These are phyloP conservation scores for Craterocephalus amniculus DNA, from an alignment of 2,797 vertebrate species.

Conservation along the genomic window DNA sequence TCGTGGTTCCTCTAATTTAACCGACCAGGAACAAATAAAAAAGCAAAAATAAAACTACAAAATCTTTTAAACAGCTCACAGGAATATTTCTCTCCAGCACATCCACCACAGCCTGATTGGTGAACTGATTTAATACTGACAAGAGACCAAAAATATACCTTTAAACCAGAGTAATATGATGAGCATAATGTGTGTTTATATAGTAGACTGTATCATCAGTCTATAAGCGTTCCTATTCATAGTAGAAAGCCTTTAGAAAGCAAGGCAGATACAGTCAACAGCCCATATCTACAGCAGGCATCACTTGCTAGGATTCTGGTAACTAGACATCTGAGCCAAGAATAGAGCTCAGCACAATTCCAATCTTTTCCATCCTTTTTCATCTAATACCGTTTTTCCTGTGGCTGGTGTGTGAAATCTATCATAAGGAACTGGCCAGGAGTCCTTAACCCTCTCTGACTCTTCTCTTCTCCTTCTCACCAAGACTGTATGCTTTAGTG, in stretches of 20 bases:
- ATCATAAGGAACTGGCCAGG: conserved; percentile 58
- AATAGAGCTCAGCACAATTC: conserved; percentile 25
- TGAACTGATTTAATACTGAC: conserved; percentile 76
- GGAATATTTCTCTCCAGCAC: conserved; percentile 55
- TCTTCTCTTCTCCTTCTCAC: conserved; percentile 31
- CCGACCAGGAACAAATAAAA: conserved; percentile 37
- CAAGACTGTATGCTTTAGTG: conserved; percentile 34
- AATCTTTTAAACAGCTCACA: conserved; percentile 71
- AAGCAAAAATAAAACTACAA: conserved; percentile 46
- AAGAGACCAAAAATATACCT: conserved; percentile 61
- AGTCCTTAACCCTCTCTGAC: conserved; percentile 49
- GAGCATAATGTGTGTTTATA: neutral
- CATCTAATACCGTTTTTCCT: conserved; percentile 41
- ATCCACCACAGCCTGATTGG: conserved; percentile 63
- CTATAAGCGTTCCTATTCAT: neutral
- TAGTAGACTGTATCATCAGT: neutral
- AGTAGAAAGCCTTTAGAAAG: neutral
- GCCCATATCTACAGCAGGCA: neutral
- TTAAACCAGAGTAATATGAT: neutral
- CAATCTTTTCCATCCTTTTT: conserved; percentile 32
- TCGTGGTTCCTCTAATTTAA: conserved; percentile 71
- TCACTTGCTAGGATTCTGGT: conserved; percentile 1
- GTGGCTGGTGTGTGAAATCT: conserved; percentile 47
- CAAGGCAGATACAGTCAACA: neutral
- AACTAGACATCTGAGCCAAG: conserved; percentile 15